These are phyloP conservation scores for Sipha flava DNA, from an alignment of 1,140 invertebrate genomes.

Conservation along the genomic window DNA sequence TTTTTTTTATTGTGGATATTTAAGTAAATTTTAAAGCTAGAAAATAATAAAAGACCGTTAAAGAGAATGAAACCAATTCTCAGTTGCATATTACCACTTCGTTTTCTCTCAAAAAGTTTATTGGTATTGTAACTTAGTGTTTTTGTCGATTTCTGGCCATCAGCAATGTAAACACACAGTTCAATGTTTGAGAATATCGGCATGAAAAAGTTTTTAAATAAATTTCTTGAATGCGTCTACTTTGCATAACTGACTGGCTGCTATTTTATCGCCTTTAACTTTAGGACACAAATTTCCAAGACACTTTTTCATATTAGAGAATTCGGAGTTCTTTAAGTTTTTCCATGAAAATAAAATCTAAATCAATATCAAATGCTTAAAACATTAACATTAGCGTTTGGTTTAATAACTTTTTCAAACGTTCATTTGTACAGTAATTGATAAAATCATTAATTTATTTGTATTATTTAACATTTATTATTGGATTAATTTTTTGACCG, in stretches of 20 bases:
- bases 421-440: background rate
- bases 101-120: background rate
- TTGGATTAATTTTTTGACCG: no score
- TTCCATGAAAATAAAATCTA: background rate
- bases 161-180: background rate
- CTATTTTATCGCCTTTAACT: constrained; percentile 6
- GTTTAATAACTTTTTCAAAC: background rate
- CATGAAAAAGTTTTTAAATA: constrained; percentile 13
- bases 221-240: background rate
- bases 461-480: background rate
- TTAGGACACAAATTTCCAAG: background rate
- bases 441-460: background rate
- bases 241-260: constrained; percentile 12
- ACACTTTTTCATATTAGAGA: background rate
- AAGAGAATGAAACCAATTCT: no score
- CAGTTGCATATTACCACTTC: no score
- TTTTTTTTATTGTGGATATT: no score
- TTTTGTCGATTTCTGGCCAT: background rate
- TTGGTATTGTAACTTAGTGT: background rate
- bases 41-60: no score
- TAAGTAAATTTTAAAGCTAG: no score
- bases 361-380: background rate
- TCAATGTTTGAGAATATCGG: background rate
- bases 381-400: background rate
- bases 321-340: background rate